A percentile compares a stretch with the other conserved stretches of the same genome.
Conservation (phyloP, 1,140 invertebrate genomes). For the Eufriesea mexicana region DNA sequence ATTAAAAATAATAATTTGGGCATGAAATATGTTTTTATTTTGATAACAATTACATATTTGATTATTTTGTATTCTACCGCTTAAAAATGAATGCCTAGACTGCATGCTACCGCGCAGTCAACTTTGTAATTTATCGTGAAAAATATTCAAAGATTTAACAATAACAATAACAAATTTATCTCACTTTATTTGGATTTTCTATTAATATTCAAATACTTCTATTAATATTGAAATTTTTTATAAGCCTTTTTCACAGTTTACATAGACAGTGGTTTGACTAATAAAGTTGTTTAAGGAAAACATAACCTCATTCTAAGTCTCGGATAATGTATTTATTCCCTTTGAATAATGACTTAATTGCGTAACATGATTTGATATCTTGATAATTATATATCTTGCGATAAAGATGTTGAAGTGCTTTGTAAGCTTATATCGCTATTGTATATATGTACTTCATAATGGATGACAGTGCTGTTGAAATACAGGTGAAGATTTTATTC, state of each 20-base stretch:
- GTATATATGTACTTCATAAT: not conserved
- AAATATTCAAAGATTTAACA: not conserved
- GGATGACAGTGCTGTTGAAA: conserved; percentile 21
- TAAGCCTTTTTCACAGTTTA: not conserved
- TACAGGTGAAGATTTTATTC: conserved; percentile 88
- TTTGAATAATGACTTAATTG: conserved; percentile 28
- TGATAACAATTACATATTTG: not conserved
- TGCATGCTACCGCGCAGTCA: not conserved
- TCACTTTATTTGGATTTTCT: too few relatives aligned
- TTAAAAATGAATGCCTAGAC: not conserved
- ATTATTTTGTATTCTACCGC: conserved; percentile 8
- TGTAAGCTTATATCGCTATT: not conserved
- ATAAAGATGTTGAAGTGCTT: conserved; percentile 8
- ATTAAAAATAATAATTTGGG: not conserved
- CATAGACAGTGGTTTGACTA: not conserved
- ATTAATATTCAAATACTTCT: not conserved
- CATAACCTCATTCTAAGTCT: conserved; percentile 25
- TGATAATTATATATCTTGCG: not conserved
- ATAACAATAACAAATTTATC: not conserved
- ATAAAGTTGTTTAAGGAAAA: not conserved
- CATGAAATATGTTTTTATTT: not conserved
- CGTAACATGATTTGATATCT: conserved; percentile 2
- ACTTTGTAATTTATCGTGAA: not conserved
- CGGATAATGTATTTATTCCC: not conserved
- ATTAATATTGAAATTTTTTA: not conserved